Percentiles rank a stretch among this genome's conserved stretches.
phyloP scores from a whole-genome alignment of 2,797 vertebrate species.

The Bucorvus abyssinicus region DNA sequence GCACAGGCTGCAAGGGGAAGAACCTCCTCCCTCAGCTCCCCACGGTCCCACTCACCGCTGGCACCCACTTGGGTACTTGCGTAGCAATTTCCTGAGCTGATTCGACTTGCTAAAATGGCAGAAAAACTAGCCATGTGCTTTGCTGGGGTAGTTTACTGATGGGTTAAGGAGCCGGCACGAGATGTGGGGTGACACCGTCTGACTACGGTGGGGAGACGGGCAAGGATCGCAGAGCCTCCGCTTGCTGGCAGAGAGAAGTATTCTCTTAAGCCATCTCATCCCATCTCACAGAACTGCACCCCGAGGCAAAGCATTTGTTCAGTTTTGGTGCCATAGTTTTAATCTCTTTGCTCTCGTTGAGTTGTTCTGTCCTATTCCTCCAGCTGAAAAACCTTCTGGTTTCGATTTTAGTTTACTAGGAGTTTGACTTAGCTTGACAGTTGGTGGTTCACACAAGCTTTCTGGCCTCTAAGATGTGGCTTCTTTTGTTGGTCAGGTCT shows the following conservation, averaged over 20 bases:
- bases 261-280: background rate
- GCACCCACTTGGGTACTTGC: background rate
- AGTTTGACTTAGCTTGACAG: background rate
- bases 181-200: background rate
- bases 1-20: background rate
- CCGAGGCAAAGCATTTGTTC: background rate
- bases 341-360: background rate
- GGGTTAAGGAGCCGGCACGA: background rate
- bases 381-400: background rate
- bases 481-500: background rate
- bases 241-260: background rate
- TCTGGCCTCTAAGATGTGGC: background rate
- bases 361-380: background rate
- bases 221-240: background rate
- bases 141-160: background rate
- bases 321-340: slow-evolving; percentile 1
- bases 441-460: background rate
- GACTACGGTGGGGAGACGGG: background rate
- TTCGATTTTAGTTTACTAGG: slow-evolving; percentile 42
- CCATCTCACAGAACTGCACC: background rate
- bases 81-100: background rate
- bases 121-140: background rate
- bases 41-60: background rate
- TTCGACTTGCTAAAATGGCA: background rate
- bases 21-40: background rate